A percentile compares a stretch with the other conserved stretches of the same genome.
These are phyloP conservation scores for Idaea straminata DNA, from an alignment of 2,888 invertebrate genomes.

Conservation along the genomic window DNA sequence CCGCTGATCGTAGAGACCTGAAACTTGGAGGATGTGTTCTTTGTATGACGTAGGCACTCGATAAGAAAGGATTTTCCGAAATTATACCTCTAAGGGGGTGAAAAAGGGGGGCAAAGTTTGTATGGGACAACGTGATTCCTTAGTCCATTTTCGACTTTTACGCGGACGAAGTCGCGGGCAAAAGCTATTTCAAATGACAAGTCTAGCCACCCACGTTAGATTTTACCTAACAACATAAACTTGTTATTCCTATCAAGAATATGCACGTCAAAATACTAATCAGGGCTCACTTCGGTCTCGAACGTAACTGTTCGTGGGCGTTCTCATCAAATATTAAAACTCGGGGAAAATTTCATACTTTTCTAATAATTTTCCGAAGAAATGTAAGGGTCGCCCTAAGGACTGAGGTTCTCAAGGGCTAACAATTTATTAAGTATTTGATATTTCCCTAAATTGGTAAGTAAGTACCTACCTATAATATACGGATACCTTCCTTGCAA, in stretches of 20 bases:
- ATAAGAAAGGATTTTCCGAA: too few relatives aligned
- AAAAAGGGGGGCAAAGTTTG: too few relatives aligned
- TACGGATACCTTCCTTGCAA: too few relatives aligned
- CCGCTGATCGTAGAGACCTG: too few relatives aligned
- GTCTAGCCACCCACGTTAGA: neutral
- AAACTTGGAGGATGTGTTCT: too few relatives aligned
- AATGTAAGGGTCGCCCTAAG: neutral
- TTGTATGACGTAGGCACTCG: too few relatives aligned
- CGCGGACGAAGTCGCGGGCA: too few relatives aligned
- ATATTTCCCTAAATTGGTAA: neutral
- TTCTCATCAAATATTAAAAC: neutral
- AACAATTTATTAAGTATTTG: neutral
- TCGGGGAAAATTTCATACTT: neutral
- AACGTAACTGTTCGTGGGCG: neutral
- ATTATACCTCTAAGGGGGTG: too few relatives aligned
- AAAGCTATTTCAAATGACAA: neutral
- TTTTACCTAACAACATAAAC: neutral
- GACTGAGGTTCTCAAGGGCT: neutral
- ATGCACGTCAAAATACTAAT: neutral
- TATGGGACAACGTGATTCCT: too few relatives aligned
- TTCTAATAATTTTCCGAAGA: neutral
- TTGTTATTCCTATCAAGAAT: neutral
- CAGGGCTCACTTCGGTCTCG: neutral
- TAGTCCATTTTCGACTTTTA: too few relatives aligned
- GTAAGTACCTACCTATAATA: too few relatives aligned